Evolutionary conservation across 2,888 invertebrate genomes (phyloP), one percentile per base, ranked within the genome.

Genomic region (Panzeria rudis): DNA sequence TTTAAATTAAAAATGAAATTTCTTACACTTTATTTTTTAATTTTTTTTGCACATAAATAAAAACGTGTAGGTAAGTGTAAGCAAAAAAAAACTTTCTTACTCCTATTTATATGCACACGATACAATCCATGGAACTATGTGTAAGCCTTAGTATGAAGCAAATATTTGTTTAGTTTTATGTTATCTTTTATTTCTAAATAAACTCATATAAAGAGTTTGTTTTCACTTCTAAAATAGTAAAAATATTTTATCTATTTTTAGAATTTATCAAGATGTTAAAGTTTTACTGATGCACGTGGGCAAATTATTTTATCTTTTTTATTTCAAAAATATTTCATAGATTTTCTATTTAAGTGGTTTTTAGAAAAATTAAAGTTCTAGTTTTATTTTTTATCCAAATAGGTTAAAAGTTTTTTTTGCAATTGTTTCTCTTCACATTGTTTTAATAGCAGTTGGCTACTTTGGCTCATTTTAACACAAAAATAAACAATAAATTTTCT

Each of bases 161-260:
- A 1, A 9, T 9, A 35, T 41, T 41, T 73, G 17, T 78, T 69
- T 61, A 54, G 25, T 66, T 66, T 66, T 29, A 38, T 17, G 50
- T 47, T 32, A 25, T 20, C 11, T n/a, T 44, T 20, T 44, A 15
- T 54, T 23, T 44, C 11, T 52, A 15, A 50, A 23, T 25, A 23
- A 44, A 59, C 13, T 13, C 20, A 69, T n/a, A 72, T 50, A 50
- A 50, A 50, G 4, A 38, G 15, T 59, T 72, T 72, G 54, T 52
- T 54, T 72, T 35, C 23, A 23, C 66, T 59, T 56, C 32, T 32
- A 2, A 41, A 29, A 29, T 4, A 59, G 29, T 78, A 29, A 69
- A 78, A 69, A 47, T 61, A 38, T 69, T 25, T 15, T 9, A 47
- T 35, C 13, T 73, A 56, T 80, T 80, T 59, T 72, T 59, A 50